Conservation (phyloP, 2,888 invertebrate genomes). For the Drosophila histrio region DNA sequence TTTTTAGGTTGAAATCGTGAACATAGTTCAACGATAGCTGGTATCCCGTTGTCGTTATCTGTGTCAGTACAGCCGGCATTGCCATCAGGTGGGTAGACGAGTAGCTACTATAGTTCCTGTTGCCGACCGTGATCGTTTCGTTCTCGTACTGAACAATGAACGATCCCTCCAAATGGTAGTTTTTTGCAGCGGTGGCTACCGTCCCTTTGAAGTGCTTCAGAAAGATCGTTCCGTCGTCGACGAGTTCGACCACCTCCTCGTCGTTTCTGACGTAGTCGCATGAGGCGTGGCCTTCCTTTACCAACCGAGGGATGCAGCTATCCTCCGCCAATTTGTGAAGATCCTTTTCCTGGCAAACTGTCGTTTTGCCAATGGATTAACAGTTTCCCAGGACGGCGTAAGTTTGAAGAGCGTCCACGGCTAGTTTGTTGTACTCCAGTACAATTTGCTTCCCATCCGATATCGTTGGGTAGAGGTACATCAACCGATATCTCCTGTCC, state of each 20-base stretch:
- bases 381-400: constrained; percentile 11
- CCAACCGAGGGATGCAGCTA: too few species aligned
- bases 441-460: neutral
- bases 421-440: neutral
- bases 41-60: neutral
- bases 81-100: constrained; percentile 1
- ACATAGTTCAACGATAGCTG: neutral
- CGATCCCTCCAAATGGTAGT: neutral
- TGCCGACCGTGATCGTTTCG: neutral
- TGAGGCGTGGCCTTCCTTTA: too few species aligned
- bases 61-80: neutral
- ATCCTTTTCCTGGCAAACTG: constrained; percentile 9
- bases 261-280: neutral
- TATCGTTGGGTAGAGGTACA: neutral
- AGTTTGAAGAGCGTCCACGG: neutral
- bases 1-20: neutral
- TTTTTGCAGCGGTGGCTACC: neutral
- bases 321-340: too few species aligned
- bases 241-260: neutral
- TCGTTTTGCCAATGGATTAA: constrained; percentile 13
- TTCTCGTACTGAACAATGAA: neutral
- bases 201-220: neutral
- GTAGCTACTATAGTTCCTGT: neutral
- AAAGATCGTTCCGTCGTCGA: neutral
- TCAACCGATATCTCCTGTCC: neutral